A percentile compares a stretch with the other conserved stretches of the same genome.
These are phyloP conservation scores for Muscicapa striata DNA, from an alignment of 2,797 vertebrate genomes.

Conservation along the genomic window DNA sequence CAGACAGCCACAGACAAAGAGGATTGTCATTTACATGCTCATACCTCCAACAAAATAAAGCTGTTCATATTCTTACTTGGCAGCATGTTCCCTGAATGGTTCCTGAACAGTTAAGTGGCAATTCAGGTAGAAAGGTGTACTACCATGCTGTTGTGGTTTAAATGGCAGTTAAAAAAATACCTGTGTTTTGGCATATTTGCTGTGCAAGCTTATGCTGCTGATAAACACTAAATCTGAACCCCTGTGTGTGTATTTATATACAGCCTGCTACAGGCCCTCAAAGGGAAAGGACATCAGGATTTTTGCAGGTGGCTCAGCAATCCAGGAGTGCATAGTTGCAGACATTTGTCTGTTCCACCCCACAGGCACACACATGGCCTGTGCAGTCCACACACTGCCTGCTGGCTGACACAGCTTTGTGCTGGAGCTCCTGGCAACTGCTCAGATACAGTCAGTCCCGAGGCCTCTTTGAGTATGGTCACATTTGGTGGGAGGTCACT, in stretches of 20 bases:
- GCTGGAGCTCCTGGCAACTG: not conserved
- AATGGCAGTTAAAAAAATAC: not conserved
- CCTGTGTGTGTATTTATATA: not conserved
- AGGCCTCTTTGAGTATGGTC: not conserved
- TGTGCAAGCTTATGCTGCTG: not conserved
- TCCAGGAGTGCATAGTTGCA: not conserved
- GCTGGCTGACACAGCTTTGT: not conserved
- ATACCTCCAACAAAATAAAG: not conserved
- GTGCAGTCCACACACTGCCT: accelerated
- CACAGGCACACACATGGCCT: accelerated
- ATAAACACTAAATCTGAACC: not conserved
- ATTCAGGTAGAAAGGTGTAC: not conserved
- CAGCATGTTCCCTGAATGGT: not conserved
- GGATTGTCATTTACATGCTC: not conserved
- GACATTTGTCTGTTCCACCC: not conserved
- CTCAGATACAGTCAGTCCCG: not conserved
- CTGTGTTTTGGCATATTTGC: not conserved
- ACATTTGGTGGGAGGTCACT: not conserved
- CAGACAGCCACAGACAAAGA: not conserved
- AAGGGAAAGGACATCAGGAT: not conserved
- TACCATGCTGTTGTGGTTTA: not conserved
- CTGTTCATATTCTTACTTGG: not conserved
- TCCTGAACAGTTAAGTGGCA: not conserved
- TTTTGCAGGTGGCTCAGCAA: not conserved
- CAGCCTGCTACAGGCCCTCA: not conserved